Conservation (phyloP, 2,888 invertebrate genomes). For the Spicauda simplicius region DNA sequence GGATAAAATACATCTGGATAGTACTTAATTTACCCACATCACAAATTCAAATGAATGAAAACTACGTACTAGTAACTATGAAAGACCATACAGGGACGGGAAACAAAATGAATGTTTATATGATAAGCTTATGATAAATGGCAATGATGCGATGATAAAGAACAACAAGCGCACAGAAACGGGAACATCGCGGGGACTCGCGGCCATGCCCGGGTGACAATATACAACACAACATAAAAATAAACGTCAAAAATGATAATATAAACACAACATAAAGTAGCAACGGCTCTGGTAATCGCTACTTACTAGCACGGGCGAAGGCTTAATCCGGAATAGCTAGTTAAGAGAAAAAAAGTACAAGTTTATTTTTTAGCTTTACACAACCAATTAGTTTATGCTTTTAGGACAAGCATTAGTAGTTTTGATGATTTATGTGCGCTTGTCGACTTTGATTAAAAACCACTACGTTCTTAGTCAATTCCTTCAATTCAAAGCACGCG, state of each 20-base stretch:
- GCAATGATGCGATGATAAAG: constrained; percentile 59
- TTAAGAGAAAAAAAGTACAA: constrained; percentile 81
- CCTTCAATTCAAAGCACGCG: constrained; percentile 67
- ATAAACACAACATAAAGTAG: constrained; percentile 70
- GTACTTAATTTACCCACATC: constrained; percentile 12
- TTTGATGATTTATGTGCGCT: constrained; percentile 77
- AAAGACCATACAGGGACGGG: not conserved
- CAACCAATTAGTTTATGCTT: constrained; percentile 64
- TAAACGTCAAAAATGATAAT: constrained; percentile 51
- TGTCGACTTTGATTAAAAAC: constrained; percentile 67
- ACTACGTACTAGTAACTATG: constrained; percentile 17
- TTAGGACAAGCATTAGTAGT: constrained; percentile 65
- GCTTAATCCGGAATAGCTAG: constrained; percentile 99
- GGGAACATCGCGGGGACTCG: constrained; percentile 70
- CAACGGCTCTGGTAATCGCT: constrained; percentile 80
- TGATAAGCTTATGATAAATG: constrained; percentile 27
- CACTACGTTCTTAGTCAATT: constrained; percentile 52
- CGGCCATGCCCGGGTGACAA: constrained; percentile 79
- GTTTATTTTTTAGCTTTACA: constrained; percentile 49
- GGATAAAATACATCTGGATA: not conserved
- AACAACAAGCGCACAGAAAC: constrained; percentile 85
- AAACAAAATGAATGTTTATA: constrained; percentile 17
- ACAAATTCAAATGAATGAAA: constrained; percentile 3
- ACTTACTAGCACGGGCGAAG: constrained; percentile 99
- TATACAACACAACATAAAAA: constrained; percentile 57